Evolutionary conservation across 2,797 vertebrate genomes (phyloP), one percentile per base, ranked within the genome.

Genomic region (Leptatherina wallacei): DNA sequence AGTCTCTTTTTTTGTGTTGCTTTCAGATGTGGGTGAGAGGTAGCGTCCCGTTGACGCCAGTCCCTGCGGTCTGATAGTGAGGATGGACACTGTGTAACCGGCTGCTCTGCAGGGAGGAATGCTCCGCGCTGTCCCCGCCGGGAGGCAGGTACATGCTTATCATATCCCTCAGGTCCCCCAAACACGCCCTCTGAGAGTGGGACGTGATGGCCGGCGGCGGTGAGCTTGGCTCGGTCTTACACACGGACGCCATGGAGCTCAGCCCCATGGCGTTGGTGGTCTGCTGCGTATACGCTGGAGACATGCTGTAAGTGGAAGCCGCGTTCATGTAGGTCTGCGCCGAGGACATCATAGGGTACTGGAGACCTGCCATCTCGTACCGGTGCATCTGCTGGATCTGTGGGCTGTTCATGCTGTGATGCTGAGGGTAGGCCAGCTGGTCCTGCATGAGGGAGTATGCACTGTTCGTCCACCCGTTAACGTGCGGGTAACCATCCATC

Each of bases 61-160:
- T 96, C 90, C 96, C 97, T 64, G 97, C 96, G 92, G 91, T 96
- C 90, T 97, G 97, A 92, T 99, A 99, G 94, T 99, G 98, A 86
- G 98, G 97, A 85, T 99, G 98, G 30, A 99, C 97, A 89, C 97
- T 95, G 94, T 99, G 98, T 92, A 99, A 95, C 90, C 98, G 94
- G 92, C 95, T 96, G 86, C 94, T 93, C 81, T 97, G 97, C 88
- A 98, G 94, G 72, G 95, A 92, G 33, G 96, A 94, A 77, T 97
- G 96, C 81, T 98, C 98, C 14, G 96, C 94, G 83, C 96, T 95
- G 56, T 99, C 98, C 70, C 98, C 98, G 18, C 98, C 97, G 77
- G 97, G 97, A 16, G 98, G 98, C 91, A 99, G 96, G 91, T 99
- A 99, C 98, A 99, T 98, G 95, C 98, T 99, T 92, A 99, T 99